Evolutionary conservation across 2,888 invertebrate species (phyloP), one percentile per base, ranked within the genome.

Genomic region (Thymelicus sylvestris): DNA sequence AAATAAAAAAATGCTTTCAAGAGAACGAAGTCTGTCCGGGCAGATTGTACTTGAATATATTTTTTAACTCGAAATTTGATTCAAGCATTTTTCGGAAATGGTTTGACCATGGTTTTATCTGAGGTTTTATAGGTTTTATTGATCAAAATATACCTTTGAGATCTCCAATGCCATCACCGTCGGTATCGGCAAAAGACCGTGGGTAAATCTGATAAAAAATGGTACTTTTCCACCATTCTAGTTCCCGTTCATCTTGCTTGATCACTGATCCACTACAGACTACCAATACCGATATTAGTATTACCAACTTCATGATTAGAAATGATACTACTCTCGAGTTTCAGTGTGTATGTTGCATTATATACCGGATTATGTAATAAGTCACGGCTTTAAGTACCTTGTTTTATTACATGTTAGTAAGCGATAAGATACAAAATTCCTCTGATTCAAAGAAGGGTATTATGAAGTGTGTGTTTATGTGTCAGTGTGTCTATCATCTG

Each of bases 131-230:
- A 31, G 31, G 5, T 41, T 41, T 41, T 41, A 24, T 39, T 38
- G 15, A 19, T 44, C 6, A 24, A 70, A 47, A 39, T 61, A 74
- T 84, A 94, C 95, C 95, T 75, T 90, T 93, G 3, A 95, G 79
- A 79, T 95, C 95, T 0, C 95, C 95, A 13, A 96, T 90, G 0
- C 97, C 97, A 86, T 97, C 96, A 0, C 95, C 96, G 83, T 97
- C 86, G 72, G 95, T 95, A 83, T 98, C 98, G 81, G 95, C 95
- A 87, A 96, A 98, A 0, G 97, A 97, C 74, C 96, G 94, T 0
- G 97, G 96, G 83, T 97, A 97, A 66, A 97, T 95, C 86, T 97
- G 97, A 86, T 98, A 98, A 76, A 97, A 94, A 52, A 95, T 95
- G 4, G 96, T 95, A 10, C 95, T 95, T 78, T 96, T 95, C 96